Conservation (phyloP, 2,888 invertebrate species). For the Drosophila leonis region DNA sequence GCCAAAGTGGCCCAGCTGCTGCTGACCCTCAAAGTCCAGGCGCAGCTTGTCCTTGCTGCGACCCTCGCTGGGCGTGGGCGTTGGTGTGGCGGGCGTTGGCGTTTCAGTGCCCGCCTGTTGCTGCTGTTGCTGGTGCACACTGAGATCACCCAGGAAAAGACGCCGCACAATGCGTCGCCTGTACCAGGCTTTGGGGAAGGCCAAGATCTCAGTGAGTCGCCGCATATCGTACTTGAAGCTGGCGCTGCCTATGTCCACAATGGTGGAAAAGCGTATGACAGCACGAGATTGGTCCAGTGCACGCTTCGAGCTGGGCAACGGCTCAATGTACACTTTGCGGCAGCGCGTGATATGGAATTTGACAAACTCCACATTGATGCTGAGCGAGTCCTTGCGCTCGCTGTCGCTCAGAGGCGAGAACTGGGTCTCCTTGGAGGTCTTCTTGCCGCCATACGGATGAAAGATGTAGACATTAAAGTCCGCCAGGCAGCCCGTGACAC, state of each 20-base stretch:
- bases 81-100: slow-evolving; percentile 67
- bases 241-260: slow-evolving; percentile 97
- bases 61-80: slow-evolving; percentile 78
- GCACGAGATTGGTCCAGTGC: slow-evolving; percentile 90
- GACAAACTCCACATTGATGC: slow-evolving; percentile 98
- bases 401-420: slow-evolving; percentile 95
- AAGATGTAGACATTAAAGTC: slow-evolving; percentile 99
- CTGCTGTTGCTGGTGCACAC: slow-evolving; percentile 86
- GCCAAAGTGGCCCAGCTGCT: slow-evolving; percentile 66
- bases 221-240: slow-evolving; percentile 99
- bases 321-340: slow-evolving; percentile 93
- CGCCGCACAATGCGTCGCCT: slow-evolving; percentile 95
- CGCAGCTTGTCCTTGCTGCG: slow-evolving; percentile 87
- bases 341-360: slow-evolving; percentile 97
- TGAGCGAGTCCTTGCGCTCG: slow-evolving; percentile 97
- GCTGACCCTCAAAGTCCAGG: slow-evolving; percentile 86
- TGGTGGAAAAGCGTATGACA: slow-evolving; percentile 96
- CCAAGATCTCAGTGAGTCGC: slow-evolving; percentile 97
- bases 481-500: slow-evolving; percentile 97
- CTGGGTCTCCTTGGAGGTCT: slow-evolving; percentile 92
- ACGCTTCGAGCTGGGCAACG: slow-evolving; percentile 81
- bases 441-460: slow-evolving; percentile 98
- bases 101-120: slow-evolving; percentile 62
- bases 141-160: slow-evolving; percentile 97
- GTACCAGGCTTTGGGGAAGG: slow-evolving; percentile 99